Conservation (phyloP, 2,797 vertebrate species). For the Hozukius guyotensis region DNA sequence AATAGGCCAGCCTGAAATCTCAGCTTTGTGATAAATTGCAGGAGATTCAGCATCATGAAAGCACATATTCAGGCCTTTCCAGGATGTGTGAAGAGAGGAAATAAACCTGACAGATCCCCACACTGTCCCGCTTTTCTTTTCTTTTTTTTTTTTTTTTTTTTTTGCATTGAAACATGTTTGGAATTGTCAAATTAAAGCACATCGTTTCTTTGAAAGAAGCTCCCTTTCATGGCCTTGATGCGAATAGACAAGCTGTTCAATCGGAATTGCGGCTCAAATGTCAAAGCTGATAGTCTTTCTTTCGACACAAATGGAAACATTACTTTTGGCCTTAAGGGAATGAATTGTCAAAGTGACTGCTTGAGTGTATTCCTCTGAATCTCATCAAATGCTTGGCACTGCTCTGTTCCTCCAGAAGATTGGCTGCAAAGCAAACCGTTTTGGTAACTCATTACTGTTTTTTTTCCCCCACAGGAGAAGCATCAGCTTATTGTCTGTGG, state of each 20-base stretch:
- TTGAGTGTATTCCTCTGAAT: slow-evolving; percentile 49
- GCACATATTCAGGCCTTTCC: slow-evolving; percentile 20
- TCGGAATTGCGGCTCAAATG: slow-evolving; percentile 62
- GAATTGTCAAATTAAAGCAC: slow-evolving; percentile 65
- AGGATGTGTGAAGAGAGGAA: slow-evolving; percentile 19
- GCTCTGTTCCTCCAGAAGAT: slow-evolving; percentile 32
- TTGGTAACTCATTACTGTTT: slow-evolving; percentile 40
- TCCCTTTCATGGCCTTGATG: slow-evolving; percentile 55
- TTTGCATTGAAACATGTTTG: slow-evolving; percentile 39
- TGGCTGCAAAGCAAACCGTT: slow-evolving; percentile 51
- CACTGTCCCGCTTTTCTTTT: slow-evolving; percentile 27
- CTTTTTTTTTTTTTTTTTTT: not conserved
- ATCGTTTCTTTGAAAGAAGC: slow-evolving; percentile 51
- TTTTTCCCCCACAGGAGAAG: not conserved
- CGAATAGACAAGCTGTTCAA: slow-evolving; percentile 65
- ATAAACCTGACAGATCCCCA: slow-evolving; percentile 45
- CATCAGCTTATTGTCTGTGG: slow-evolving; percentile 44
- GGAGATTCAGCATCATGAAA: slow-evolving; percentile 15
- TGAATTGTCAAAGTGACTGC: slow-evolving; percentile 65
- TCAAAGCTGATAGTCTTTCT: slow-evolving; percentile 65
- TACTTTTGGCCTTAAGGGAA: slow-evolving; percentile 65
- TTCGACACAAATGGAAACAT: slow-evolving; percentile 65
- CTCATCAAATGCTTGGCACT: slow-evolving; percentile 55
- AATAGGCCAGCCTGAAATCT: slow-evolving; percentile 44
- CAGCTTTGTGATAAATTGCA: slow-evolving; percentile 18